Evolutionary conservation across 2,888 invertebrate species (phyloP).

Genomic region (Autographa pulchrina): DNA sequence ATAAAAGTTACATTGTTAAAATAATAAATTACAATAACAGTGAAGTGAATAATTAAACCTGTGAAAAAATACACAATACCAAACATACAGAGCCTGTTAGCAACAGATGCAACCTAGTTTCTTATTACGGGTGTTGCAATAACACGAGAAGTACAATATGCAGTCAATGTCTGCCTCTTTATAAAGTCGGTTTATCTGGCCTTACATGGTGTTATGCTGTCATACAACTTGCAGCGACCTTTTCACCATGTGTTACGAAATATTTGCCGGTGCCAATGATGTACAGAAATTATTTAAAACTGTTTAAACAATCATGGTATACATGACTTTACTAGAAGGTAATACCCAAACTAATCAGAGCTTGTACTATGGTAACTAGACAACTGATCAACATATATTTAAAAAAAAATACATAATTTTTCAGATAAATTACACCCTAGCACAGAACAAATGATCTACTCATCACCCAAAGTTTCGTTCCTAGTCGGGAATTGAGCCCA

Average conservation of each 20-base stretch:
- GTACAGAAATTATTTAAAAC: neutral
- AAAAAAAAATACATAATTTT: no score
- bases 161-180: slow-evolving; percentile 28
- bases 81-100: slow-evolving; percentile 30
- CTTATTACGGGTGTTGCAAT: slow-evolving; percentile 44
- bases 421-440: no score
- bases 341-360: no score
- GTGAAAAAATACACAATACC: neutral
- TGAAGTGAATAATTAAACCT: neutral
- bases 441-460: no score
- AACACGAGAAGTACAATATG: slow-evolving; percentile 6
- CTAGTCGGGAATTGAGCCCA: no score
- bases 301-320: no score
- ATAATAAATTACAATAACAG: no score
- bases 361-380: no score
- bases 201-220: slow-evolving; percentile 20
- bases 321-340: no score
- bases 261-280: neutral
- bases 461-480: no score
- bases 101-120: slow-evolving; percentile 59
- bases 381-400: no score
- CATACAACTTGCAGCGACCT: slow-evolving; percentile 13
- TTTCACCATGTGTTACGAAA: slow-evolving; percentile 17
- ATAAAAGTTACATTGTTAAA: no score
- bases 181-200: slow-evolving; percentile 22